Evolutionary conservation across 2,888 invertebrate genomes (phyloP).

Genomic region (Spodoptera exigua): DNA sequence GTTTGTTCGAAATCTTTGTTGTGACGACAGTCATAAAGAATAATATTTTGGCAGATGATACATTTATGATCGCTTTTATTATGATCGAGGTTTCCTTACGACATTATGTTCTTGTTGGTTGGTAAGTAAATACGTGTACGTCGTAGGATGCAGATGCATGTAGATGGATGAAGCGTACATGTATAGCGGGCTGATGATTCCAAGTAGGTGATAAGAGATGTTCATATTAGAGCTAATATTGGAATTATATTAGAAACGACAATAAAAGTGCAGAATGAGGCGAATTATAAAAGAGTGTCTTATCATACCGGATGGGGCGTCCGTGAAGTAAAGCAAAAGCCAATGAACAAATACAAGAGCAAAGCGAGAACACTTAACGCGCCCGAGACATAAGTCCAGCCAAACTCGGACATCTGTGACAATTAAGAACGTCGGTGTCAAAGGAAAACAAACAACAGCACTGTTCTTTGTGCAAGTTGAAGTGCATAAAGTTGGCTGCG

Average conservation of each 20-base stretch:
- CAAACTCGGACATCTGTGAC: conserved; percentile 6
- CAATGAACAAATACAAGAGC: no score
- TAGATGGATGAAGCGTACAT: conserved; percentile 3
- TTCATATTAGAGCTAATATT: conserved; percentile 30
- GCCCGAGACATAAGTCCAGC: conserved; percentile 14
- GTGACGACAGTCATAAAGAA: no score
- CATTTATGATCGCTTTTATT: conserved; percentile 12
- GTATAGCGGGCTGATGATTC: conserved; percentile 12
- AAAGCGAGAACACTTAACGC: neutral
- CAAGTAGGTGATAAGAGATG: conserved; percentile 8
- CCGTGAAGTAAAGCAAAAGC: no score
- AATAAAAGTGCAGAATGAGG: neutral
- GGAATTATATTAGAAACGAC: conserved; percentile 1
- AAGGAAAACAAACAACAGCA: conserved; percentile 38
- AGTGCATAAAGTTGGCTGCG: conserved; percentile 19
- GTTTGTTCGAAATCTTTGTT: no score
- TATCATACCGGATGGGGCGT: no score
- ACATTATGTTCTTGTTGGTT: conserved; percentile 10
- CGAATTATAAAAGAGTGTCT: no score
- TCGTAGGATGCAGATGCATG: conserved; percentile 24
- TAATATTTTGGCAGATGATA: neutral
- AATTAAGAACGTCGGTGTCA: conserved; percentile 3
- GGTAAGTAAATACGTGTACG: conserved; percentile 12
- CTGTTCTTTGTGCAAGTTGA: conserved; percentile 15
- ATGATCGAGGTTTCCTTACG: conserved; percentile 26